phyloP scores from a whole-genome alignment of 92 coral and sea anemone species.

The Meandrina meandrites region DNA sequence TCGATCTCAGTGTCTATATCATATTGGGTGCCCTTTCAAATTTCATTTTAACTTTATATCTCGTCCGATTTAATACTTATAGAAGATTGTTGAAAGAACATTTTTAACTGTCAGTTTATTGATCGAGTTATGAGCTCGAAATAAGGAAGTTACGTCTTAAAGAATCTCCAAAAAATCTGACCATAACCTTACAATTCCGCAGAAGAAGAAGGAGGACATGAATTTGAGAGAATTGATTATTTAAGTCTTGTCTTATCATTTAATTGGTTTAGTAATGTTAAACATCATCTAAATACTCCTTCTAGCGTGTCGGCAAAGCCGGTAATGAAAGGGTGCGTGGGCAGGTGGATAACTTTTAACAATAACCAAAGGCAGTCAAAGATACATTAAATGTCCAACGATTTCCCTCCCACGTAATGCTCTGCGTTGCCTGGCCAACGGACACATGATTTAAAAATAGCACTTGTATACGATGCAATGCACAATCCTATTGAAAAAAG shows the following conservation, averaged over 20 bases:
- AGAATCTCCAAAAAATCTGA: neutral
- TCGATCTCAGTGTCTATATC: neutral
- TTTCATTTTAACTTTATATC: neutral
- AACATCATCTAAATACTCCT: neutral
- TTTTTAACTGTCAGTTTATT: neutral
- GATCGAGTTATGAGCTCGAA: neutral
- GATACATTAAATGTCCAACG: neutral
- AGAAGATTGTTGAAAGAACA: neutral
- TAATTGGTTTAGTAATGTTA: neutral
- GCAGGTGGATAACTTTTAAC: neutral
- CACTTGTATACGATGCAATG: neutral
- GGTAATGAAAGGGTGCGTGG: conserved; percentile 11
- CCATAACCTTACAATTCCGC: neutral
- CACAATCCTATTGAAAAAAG: neutral
- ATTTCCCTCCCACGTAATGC: neutral
- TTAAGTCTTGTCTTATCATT: neutral
- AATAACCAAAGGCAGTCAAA: neutral
- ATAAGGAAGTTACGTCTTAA: neutral
- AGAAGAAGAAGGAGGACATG: neutral
- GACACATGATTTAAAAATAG: neutral
- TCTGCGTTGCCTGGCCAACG: neutral
- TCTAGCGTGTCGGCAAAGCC: neutral
- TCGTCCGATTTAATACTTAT: neutral
- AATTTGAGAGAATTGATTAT: no score
- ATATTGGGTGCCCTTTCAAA: neutral